phyloP scores from a whole-genome alignment of 1,140 invertebrate species.

The Chironomus tepperi region DNA sequence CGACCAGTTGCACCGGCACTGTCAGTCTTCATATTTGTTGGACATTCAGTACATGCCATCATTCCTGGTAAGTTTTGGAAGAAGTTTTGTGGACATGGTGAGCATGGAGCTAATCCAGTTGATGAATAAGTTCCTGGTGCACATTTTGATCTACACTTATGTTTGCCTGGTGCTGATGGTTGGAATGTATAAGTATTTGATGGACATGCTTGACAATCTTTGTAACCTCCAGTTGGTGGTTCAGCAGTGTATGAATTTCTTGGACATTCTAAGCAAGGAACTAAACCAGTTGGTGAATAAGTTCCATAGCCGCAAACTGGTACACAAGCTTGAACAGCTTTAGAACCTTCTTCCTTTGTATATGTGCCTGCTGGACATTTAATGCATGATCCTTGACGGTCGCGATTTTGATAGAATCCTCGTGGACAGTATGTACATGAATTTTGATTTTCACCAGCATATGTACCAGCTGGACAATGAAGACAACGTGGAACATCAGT shows the following conservation, averaged over 20 bases:
- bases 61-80: constrained; percentile 78
- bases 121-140: constrained; percentile 83
- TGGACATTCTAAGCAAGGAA: constrained; percentile 92
- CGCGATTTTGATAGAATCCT: constrained; percentile 88
- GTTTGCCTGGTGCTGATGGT: constrained; percentile 73
- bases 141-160: constrained; percentile 85
- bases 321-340: constrained; percentile 70
- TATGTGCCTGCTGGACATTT: constrained; percentile 87
- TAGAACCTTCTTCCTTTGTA: constrained; percentile 84
- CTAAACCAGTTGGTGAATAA: constrained; percentile 87
- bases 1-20: constrained; percentile 60
- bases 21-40: constrained; percentile 74
- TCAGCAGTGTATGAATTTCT: constrained; percentile 83
- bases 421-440: constrained; percentile 79
- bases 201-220: constrained; percentile 88
- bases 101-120: constrained; percentile 90
- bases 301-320: constrained; percentile 95
- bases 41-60: constrained; percentile 77
- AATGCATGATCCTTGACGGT: constrained; percentile 75
- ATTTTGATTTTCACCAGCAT: constrained; percentile 77
- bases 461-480: constrained; percentile 91
- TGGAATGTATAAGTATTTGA: constrained; percentile 86
- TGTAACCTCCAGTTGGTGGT: constrained; percentile 83
- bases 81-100: constrained; percentile 86
- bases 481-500: constrained; percentile 87